phyloP scores from a whole-genome alignment of 2,113 vertebrate genomes.

The Speoplatyrhinus poulsoni region DNA sequence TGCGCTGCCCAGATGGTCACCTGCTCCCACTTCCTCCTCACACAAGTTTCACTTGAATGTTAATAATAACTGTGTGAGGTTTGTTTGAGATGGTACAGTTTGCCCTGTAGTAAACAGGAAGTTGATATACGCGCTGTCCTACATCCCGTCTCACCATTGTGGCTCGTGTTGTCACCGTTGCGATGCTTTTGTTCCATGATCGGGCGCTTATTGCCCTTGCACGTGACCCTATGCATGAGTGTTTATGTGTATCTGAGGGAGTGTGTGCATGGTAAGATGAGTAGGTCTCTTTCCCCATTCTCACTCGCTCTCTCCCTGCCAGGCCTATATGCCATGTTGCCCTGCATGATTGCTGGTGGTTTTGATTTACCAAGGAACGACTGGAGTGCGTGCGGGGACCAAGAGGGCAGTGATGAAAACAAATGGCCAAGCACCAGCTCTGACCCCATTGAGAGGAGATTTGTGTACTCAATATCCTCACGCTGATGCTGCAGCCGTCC shows the following conservation, averaged over 20 bases:
- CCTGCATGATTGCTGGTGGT: constrained; percentile 49
- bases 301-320: not conserved
- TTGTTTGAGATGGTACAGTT: not conserved
- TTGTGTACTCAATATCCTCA: constrained; percentile 59
- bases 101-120: constrained; percentile 18
- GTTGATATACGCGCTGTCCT: constrained; percentile 24
- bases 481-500: constrained; percentile 63
- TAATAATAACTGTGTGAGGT: not conserved
- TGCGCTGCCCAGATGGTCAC: constrained; percentile 58
- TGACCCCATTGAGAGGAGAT: constrained; percentile 69
- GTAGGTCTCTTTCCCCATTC: too few species aligned
- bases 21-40: constrained; percentile 10
- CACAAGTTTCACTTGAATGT: not conserved
- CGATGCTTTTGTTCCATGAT: not conserved
- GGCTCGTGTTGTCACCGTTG: not conserved
- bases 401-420: constrained; percentile 49
- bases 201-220: not conserved
- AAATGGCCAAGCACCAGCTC: constrained; percentile 68
- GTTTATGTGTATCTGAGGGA: not conserved
- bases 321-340: constrained; percentile 42
- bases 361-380: constrained; percentile 50
- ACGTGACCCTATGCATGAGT: too few species aligned
- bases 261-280: too few species aligned
- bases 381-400: not conserved
- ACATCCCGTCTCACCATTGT: not conserved